Percentiles rank a stretch among this genome's conserved stretches.
Conservation (phyloP, 1,140 invertebrate genomes). For the Hypsibius dujardini region DNA sequence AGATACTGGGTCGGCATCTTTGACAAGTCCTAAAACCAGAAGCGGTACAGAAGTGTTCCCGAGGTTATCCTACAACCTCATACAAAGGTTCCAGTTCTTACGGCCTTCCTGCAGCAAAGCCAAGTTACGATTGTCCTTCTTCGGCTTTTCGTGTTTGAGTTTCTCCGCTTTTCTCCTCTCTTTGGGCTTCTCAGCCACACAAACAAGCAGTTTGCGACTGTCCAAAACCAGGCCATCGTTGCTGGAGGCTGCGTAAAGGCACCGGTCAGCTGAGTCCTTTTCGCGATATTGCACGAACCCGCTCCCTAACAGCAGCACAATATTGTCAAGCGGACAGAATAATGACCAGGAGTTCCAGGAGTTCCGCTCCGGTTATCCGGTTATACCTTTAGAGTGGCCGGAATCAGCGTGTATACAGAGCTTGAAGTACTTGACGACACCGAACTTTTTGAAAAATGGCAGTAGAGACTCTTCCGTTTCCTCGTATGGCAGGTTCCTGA, state of each 20-base stretch:
- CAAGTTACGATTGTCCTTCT: slow-evolving; percentile 70
- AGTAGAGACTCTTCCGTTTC: slow-evolving; percentile 55
- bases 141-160: slow-evolving; percentile 38
- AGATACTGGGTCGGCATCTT: slow-evolving; percentile 56
- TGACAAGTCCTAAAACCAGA: slow-evolving; percentile 31
- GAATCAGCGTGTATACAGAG: slow-evolving; percentile 65
- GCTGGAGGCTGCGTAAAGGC: slow-evolving; percentile 24
- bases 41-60: slow-evolving; percentile 14
- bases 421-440: slow-evolving; percentile 59
- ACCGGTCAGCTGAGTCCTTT: slow-evolving; percentile 27
- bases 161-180: slow-evolving; percentile 39
- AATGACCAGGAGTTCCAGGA: too few species aligned
- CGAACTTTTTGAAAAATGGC: slow-evolving; percentile 53
- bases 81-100: too few species aligned
- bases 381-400: slow-evolving; percentile 72
- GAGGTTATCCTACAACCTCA: slow-evolving; percentile 22
- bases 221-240: slow-evolving; percentile 34
- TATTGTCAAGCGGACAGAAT: too few species aligned
- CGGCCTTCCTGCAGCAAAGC: slow-evolving; percentile 77
- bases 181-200: slow-evolving; percentile 51
- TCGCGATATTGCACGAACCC: slow-evolving; percentile 32
- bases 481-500: slow-evolving; percentile 66
- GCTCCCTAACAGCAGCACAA: too few species aligned
- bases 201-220: slow-evolving; percentile 47
- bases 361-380: too few species aligned